A percentile compares a stretch with the other conserved stretches of the same genome.
Evolutionary conservation across 2,113 vertebrate genomes (phyloP).

Genomic region (Atlantisia rogersi): DNA sequence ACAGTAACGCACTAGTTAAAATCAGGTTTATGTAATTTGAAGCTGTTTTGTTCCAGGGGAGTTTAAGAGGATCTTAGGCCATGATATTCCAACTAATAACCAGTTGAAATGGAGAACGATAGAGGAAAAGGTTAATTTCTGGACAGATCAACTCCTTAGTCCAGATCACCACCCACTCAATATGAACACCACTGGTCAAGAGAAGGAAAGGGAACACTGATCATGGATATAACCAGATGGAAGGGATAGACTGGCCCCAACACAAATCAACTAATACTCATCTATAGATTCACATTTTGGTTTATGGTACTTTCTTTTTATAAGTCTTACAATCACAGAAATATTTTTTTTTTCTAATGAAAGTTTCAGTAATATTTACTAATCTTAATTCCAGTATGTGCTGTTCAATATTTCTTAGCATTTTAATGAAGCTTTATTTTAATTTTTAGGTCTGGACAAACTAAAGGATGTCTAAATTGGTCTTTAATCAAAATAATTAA

Average conservation of each 20-base stretch:
- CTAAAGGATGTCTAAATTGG: background rate
- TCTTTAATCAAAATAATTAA: background rate
- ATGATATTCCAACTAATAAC: background rate
- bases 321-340: background rate
- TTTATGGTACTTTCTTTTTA: background rate
- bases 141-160: background rate
- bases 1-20: background rate
- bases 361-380: background rate
- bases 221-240: background rate
- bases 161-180: background rate
- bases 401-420: background rate
- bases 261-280: background rate
- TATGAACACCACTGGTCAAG: rapidly evolving
- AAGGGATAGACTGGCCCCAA: background rate
- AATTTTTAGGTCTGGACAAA: background rate
- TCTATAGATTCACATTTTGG: background rate
- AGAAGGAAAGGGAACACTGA: background rate
- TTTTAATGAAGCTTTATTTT: background rate
- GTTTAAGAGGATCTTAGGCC: background rate
- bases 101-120: background rate
- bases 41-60: background rate
- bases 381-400: background rate
- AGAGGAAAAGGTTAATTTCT: background rate
- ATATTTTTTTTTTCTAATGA: background rate
- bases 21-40: background rate